Evolutionary conservation across 2,888 invertebrate species (phyloP), one percentile per base, ranked within the genome.

Genomic region (Drosophila anceps): DNA sequence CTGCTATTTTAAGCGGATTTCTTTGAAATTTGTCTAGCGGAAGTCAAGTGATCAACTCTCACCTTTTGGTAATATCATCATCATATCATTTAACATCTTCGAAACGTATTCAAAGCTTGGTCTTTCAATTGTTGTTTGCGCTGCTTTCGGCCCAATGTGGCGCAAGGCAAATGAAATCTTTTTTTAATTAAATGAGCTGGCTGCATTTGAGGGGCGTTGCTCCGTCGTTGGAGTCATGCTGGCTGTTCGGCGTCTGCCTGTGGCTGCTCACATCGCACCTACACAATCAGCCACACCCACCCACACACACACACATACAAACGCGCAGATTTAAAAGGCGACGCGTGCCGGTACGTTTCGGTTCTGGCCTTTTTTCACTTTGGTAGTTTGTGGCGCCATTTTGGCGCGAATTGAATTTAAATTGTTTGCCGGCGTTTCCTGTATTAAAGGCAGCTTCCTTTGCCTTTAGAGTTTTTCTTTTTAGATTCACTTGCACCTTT

Each of bases 121-220:
- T 15, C 24, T 24, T 27, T 44, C 15, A 15, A 24, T 27, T 8
- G 44, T 15, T 48, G 20, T 54, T 54, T 39, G 20, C 33, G 29
- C 48, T 37, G 39, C 8, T 39, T 31, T 13, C 31, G 29, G n/a
- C 29, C 57, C 69, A 61, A 37, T 69, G 73, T 69, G 73, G 41
- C 58, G 55, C 48, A 41, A 39, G 68, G 50, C 62, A 54, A 62
- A 39, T 46, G 59, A 89, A 87, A 89, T 89, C 67, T 76, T 87
- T 86, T 82, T 89, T 87, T 89, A 88, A 88, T 90, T 88, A 90
- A 88, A 88, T 87, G 90, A 88, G 83, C 86, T 64, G 72, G 58
- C 58, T 69, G 73, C 76, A 81, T 78, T 83, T 74, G 73, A 54
- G 62, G 62, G 68, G 66, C 64, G 79, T 79, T 43, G 54, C 54